These are phyloP conservation scores for Megaustenia siamemsis DNA, from an alignment of 2,888 invertebrate genomes.

Conservation along the genomic window DNA sequence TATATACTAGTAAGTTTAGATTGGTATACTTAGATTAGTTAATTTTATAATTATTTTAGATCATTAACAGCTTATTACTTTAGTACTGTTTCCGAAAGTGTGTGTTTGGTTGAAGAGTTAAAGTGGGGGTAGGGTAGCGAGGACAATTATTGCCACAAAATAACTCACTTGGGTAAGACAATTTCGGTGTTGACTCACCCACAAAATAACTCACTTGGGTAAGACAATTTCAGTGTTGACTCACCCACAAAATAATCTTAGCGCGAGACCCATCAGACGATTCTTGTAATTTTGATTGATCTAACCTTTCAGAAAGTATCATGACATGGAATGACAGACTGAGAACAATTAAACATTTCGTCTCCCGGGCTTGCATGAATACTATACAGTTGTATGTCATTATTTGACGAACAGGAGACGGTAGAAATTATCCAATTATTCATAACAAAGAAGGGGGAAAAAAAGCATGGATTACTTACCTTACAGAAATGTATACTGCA, in stretches of 20 bases:
- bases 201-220: no score
- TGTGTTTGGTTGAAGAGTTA: no score
- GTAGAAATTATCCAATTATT: no score
- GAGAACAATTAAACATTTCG: background rate
- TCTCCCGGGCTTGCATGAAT: background rate
- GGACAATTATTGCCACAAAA: no score
- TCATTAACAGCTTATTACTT: no score
- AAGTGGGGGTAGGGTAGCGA: no score
- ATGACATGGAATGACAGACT: background rate
- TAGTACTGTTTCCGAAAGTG: no score
- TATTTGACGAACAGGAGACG: background rate
- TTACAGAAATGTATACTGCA: background rate
- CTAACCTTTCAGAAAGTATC: background rate
- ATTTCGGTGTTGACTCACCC: background rate
- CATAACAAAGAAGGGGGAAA: background rate
- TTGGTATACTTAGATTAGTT: no score
- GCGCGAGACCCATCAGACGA: background rate
- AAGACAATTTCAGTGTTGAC: background rate
- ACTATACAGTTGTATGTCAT: background rate
- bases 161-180: background rate
- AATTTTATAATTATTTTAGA: no score
- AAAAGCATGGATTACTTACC: background rate
- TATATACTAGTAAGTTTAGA: no score
- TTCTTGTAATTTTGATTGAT: slow-evolving; percentile 17
- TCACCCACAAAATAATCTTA: background rate